These are phyloP conservation scores for Mesodorylaimus sp. DNA, from an alignment of 2,888 invertebrate genomes.

Conservation along the genomic window DNA sequence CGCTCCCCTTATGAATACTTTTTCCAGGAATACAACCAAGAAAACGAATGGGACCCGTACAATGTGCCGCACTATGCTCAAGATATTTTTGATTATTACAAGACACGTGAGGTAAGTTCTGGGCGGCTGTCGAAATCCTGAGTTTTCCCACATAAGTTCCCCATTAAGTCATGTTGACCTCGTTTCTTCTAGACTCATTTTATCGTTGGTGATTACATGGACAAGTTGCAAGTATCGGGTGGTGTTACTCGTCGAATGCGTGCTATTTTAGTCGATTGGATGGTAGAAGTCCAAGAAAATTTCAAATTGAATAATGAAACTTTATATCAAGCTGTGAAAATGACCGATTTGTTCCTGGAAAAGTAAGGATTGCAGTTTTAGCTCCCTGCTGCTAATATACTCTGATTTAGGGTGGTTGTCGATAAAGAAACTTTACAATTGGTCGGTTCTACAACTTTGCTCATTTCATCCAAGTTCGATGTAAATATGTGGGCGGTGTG, in stretches of 20 bases:
- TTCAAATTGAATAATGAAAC: constrained; percentile 98
- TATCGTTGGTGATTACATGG: constrained; percentile 59
- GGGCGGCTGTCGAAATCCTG: neutral
- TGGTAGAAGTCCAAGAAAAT: constrained; percentile 75
- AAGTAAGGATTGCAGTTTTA: neutral
- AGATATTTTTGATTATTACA: constrained; percentile 84
- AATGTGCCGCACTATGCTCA: constrained; percentile 73
- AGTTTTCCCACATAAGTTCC: constrained; percentile 5
- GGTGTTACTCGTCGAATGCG: constrained; percentile 72
- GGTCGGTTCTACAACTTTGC: constrained; percentile 72
- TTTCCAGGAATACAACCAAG: constrained; percentile 58
- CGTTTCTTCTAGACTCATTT: constrained; percentile 52
- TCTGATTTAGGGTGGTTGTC: constrained; percentile 38
- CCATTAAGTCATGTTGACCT: too few species aligned
- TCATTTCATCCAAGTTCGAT: constrained; percentile 88
- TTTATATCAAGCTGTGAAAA: constrained; percentile 79
- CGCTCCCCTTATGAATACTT: too few species aligned
- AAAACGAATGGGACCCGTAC: constrained; percentile 61
- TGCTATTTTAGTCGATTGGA: constrained; percentile 86
- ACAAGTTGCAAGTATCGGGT: constrained; percentile 22
- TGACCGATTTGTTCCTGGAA: constrained; percentile 67
- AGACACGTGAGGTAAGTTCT: constrained; percentile 51
- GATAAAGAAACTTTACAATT: constrained; percentile 66
- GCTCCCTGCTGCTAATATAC: neutral
- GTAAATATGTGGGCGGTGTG: too few species aligned